These are phyloP conservation scores for Tonatia bakeri DNA, from an alignment of 2,113 vertebrate genomes.

Conservation along the genomic window DNA sequence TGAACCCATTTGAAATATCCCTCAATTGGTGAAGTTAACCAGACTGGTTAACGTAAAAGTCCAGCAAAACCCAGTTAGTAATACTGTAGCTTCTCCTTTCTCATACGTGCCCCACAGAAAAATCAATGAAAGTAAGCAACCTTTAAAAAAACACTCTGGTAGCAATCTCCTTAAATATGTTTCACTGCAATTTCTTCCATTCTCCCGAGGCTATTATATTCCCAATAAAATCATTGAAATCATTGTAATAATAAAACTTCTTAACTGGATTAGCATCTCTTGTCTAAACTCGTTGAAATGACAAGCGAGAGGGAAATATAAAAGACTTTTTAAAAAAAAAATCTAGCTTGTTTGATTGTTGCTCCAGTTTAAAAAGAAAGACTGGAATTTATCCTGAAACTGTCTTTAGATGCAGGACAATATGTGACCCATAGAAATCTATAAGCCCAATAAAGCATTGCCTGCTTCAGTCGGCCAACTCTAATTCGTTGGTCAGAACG, in stretches of 20 bases:
- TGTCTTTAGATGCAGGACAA: not conserved
- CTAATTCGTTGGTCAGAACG: not conserved
- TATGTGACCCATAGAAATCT: not conserved
- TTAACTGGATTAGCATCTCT: not conserved
- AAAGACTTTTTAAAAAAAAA: not conserved
- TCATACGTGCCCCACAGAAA: constrained; percentile 19
- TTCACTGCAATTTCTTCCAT: not conserved
- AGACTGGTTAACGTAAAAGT: constrained; percentile 4
- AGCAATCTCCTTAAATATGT: not conserved
- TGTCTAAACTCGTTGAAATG: constrained; percentile 32
- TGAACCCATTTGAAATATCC: not conserved
- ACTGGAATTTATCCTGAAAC: not conserved
- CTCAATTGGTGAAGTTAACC: not conserved
- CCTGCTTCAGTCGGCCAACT: not conserved
- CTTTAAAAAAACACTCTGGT: not conserved
- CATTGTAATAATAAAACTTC: not conserved
- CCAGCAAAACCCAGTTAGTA: not conserved
- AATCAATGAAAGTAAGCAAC: not conserved
- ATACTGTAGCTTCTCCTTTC: not conserved
- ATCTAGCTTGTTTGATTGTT: not conserved
- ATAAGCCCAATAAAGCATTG: not conserved
- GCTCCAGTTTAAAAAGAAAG: not conserved
- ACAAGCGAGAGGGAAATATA: not conserved
- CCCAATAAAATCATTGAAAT: constrained; percentile 4
- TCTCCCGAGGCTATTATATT: not conserved